phyloP scores from a whole-genome alignment of 1,140 invertebrate species.

The Liolophura sinensis region DNA sequence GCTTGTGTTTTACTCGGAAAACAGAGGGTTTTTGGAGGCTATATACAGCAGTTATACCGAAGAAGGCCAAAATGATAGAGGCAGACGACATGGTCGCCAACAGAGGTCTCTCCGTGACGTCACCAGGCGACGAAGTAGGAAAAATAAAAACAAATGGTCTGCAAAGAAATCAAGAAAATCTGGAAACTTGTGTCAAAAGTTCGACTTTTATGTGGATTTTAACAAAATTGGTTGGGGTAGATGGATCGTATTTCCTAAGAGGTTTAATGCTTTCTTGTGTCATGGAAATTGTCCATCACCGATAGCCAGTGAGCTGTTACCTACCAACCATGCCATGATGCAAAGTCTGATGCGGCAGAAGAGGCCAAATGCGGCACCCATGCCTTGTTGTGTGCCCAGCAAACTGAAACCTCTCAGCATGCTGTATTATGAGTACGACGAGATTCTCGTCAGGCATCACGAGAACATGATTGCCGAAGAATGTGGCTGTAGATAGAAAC shows the following conservation, averaged over 20 bases:
- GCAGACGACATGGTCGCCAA: too few species aligned
- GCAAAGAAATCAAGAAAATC: slow-evolving; percentile 1
- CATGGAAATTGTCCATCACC: slow-evolving; percentile 80
- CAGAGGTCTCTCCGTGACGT: too few species aligned
- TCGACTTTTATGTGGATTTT: slow-evolving; percentile 87
- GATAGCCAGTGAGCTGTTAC: slow-evolving; percentile 42
- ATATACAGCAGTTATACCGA: slow-evolving; percentile 32
- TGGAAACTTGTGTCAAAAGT: slow-evolving; percentile 23
- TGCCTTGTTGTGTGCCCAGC: slow-evolving; percentile 57
- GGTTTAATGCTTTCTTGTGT: slow-evolving; percentile 93
- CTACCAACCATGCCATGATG: slow-evolving; percentile 97
- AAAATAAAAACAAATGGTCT: not conserved
- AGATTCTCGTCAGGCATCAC: slow-evolving; percentile 42
- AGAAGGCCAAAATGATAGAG: too few species aligned
- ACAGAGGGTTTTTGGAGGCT: slow-evolving; percentile 31
- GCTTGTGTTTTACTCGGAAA: slow-evolving; percentile 38
- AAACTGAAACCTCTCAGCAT: slow-evolving; percentile 53
- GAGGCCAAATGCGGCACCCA: slow-evolving; percentile 24
- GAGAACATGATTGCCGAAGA: slow-evolving; percentile 40
- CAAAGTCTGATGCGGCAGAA: slow-evolving; percentile 85
- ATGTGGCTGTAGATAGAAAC: slow-evolving; percentile 39
- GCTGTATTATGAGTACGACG: slow-evolving; percentile 57
- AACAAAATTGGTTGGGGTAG: slow-evolving; percentile 94
- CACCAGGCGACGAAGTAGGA: too few species aligned
- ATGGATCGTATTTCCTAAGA: slow-evolving; percentile 97